Percentiles rank a stretch among this genome's conserved stretches.
These are phyloP conservation scores for Phaethornis superciliosus DNA, from an alignment of 2,113 vertebrate genomes.

Conservation along the genomic window DNA sequence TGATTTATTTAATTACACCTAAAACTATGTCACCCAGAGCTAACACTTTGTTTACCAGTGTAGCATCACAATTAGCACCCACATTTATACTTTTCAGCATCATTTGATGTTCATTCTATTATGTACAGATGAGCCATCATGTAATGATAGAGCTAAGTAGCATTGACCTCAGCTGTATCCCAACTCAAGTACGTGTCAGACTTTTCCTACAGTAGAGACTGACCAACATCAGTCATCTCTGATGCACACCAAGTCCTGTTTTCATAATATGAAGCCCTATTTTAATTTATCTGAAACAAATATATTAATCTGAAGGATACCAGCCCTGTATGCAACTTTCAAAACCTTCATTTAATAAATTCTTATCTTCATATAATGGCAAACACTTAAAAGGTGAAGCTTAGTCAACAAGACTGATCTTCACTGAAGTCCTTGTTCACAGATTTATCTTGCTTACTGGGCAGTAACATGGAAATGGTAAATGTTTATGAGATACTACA, in stretches of 20 bases:
- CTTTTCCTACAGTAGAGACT: background rate
- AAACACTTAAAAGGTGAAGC: background rate
- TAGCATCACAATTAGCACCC: background rate
- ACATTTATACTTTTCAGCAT: background rate
- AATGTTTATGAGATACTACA: background rate
- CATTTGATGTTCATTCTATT: background rate
- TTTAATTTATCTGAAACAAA: background rate
- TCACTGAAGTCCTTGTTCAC: background rate
- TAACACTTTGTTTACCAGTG: background rate
- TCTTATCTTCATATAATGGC: background rate
- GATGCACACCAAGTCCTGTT: background rate
- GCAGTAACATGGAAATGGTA: background rate
- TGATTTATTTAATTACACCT: background rate
- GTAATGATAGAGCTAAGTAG: background rate
- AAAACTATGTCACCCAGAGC: background rate
- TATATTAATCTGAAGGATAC: background rate
- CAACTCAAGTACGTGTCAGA: background rate
- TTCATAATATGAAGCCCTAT: background rate
- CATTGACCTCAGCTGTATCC: background rate
- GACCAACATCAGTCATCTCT: background rate
- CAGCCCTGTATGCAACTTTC: background rate
- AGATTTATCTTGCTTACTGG: background rate
- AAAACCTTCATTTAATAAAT: background rate
- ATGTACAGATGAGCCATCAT: background rate
- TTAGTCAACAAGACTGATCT: background rate